Evolutionary conservation across 2,797 vertebrate species (phyloP).

Genomic region (Chloroceryle amazona): DNA sequence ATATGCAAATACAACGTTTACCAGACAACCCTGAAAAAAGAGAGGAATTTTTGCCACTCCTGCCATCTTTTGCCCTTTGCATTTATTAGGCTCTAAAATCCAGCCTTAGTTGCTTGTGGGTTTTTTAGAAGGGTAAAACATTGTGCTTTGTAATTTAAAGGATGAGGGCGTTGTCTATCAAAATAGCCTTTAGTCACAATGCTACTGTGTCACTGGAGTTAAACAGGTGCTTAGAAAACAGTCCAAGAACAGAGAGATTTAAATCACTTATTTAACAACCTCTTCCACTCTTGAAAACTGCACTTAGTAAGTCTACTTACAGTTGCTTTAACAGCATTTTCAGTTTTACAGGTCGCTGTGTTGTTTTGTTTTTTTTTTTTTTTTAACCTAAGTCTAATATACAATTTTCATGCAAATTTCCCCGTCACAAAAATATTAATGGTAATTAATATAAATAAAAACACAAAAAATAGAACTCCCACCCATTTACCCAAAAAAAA

Average conservation of each 20-base stretch:
- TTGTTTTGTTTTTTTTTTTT: background rate
- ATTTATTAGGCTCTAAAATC: background rate
- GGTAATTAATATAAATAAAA: background rate
- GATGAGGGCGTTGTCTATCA: background rate
- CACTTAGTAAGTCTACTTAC: background rate
- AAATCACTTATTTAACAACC: slow-evolving; percentile 24
- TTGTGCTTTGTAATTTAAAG: background rate
- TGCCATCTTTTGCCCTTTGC: background rate
- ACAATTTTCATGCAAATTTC: background rate
- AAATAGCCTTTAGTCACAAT: slow-evolving; percentile 9
- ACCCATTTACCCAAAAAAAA: background rate
- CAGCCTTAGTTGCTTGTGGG: background rate
- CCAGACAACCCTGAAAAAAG: background rate
- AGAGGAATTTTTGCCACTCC: background rate
- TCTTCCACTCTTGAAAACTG: slow-evolving; percentile 13
- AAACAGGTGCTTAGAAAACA: slow-evolving; percentile 29
- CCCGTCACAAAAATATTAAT: background rate
- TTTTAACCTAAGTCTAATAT: background rate
- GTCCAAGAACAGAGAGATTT: background rate
- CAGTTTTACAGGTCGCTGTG: background rate
- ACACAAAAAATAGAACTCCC: background rate
- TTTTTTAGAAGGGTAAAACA: too few relatives aligned
- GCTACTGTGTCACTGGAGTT: slow-evolving; percentile 2
- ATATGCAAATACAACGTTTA: background rate
- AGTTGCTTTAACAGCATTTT: background rate